Conservation (phyloP, 2,888 invertebrate genomes). For the Leptinotarsa peninsularis region DNA sequence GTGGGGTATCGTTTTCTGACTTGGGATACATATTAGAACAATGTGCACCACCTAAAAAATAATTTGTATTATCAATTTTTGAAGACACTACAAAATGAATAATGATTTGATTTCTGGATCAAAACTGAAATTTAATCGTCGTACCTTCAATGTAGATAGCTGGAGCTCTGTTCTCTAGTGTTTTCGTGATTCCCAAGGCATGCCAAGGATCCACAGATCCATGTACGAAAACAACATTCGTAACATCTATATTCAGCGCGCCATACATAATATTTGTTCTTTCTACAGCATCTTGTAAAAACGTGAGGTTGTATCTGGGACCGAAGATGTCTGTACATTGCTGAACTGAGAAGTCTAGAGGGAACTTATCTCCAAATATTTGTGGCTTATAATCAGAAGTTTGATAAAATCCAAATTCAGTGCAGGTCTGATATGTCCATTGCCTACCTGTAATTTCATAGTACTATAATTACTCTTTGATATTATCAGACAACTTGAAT, state of each 20-base stretch:
- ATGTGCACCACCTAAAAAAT: conserved; percentile 83
- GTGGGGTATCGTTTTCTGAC: conserved; percentile 74
- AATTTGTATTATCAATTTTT: too few relatives aligned
- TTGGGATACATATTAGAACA: conserved; percentile 94
- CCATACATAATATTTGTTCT: conserved; percentile 87
- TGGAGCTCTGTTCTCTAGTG: conserved; percentile 71
- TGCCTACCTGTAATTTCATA: conserved; percentile 73
- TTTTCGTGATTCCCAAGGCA: conserved; percentile 77
- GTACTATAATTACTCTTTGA: too few relatives aligned
- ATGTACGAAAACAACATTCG: conserved; percentile 86
- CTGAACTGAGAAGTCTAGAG: conserved; percentile 80
- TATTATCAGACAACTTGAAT: too few relatives aligned
- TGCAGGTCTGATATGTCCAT: conserved; percentile 96
- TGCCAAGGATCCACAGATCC: conserved; percentile 93
- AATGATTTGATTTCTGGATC: background rate
- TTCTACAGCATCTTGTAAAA: conserved; percentile 73
- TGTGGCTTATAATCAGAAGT: conserved; percentile 77
- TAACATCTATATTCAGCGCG: conserved; percentile 76
- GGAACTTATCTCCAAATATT: conserved; percentile 81
- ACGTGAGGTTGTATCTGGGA: conserved; percentile 73
- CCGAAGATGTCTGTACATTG: conserved; percentile 90
- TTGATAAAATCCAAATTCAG: conserved; percentile 96
- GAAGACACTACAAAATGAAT: too few relatives aligned
- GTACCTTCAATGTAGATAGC: conserved; percentile 82
- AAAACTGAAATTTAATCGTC: background rate